phyloP scores from a whole-genome alignment of 1,140 invertebrate genomes.

The Melitaea cinxia region DNA sequence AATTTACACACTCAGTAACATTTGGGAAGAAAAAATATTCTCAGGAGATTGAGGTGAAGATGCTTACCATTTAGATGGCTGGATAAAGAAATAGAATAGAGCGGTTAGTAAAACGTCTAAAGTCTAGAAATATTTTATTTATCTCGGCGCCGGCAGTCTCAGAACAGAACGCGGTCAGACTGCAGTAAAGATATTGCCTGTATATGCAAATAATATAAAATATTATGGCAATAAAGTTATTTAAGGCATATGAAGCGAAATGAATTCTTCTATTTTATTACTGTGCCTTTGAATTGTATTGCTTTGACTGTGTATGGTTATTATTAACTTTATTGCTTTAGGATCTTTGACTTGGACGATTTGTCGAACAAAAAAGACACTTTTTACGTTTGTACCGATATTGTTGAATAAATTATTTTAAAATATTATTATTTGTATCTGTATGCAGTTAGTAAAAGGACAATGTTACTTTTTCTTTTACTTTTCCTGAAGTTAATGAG shows the following conservation, averaged over 20 bases:
- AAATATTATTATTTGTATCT: no score
- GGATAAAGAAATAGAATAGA: slow-evolving; percentile 9
- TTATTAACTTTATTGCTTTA: background rate
- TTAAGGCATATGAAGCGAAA: slow-evolving; percentile 37
- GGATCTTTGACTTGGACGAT: background rate
- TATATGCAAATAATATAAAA: slow-evolving; percentile 34
- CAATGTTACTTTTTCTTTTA: no score
- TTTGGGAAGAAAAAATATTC: no score
- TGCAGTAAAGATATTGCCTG: slow-evolving; percentile 30
- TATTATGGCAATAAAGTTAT: slow-evolving; percentile 33
- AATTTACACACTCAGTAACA: no score
- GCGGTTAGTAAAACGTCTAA: slow-evolving; percentile 2
- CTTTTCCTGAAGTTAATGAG: no score
- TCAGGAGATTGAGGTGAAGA: no score
- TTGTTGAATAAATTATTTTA: no score
- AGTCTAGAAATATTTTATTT: slow-evolving; percentile 27
- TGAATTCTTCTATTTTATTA: slow-evolving; percentile 14
- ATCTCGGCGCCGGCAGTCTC: slow-evolving; percentile 28
- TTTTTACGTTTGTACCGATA: no score
- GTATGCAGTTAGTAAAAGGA: no score
- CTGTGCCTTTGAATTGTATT: background rate
- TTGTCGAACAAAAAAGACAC: background rate
- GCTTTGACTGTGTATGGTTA: background rate
- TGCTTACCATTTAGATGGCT: background rate
- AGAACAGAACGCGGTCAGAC: slow-evolving; percentile 10